Conservation (phyloP, 2,888 invertebrate genomes). For the Eupithecia centaureata region DNA sequence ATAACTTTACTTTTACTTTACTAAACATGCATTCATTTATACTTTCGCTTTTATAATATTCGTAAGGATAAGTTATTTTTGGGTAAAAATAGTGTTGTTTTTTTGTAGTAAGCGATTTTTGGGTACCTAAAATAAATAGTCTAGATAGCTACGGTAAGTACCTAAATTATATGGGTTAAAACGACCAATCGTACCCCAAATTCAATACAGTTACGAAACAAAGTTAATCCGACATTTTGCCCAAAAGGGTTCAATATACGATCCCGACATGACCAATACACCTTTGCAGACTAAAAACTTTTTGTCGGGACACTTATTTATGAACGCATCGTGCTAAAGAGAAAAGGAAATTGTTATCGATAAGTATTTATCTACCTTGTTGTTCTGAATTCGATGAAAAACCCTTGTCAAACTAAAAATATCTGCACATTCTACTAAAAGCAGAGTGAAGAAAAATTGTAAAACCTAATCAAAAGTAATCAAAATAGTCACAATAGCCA, state of each 20-base stretch:
- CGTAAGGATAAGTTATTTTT: no score
- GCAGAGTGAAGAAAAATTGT: no score
- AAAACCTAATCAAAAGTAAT: no score
- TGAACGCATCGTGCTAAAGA: not conserved
- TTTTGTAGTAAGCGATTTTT: no score
- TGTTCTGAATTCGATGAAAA: not conserved
- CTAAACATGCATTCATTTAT: no score
- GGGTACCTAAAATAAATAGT: no score
- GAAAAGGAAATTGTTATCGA: not conserved
- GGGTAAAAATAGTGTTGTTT: no score
- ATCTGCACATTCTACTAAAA: not conserved
- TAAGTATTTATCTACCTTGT: conserved; percentile 1
- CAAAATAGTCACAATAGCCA: no score
- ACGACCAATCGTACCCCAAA: not conserved
- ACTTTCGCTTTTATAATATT: no score
- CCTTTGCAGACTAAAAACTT: not conserved
- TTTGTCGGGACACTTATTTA: not conserved
- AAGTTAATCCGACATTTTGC: not conserved
- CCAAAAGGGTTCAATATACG: conserved; percentile 9
- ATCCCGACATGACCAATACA: not conserved
- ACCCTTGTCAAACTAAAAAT: not conserved
- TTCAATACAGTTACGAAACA: conserved; percentile 4
- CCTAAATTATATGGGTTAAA: no score
- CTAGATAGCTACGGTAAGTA: no score
- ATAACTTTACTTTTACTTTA: no score